Evolutionary conservation across 2,888 invertebrate species (phyloP), one percentile per base, ranked within the genome.

Genomic region (Zygothrica quintamaculata): DNA sequence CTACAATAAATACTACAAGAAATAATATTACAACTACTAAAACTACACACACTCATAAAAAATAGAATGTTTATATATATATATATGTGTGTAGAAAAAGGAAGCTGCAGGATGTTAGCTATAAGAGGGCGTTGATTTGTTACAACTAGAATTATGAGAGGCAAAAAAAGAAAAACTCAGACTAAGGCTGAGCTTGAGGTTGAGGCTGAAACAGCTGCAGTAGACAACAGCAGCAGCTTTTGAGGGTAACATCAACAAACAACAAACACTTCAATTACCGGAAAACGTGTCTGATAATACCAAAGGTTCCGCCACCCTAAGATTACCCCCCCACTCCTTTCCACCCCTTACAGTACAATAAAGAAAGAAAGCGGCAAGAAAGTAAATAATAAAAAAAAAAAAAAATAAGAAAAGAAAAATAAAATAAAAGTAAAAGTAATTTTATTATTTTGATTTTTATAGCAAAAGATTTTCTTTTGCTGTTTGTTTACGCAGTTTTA

Each of bases 211-310:
- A 50, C 71, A 84, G 85, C 81, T 84, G 78, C 74, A 65, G 43
- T 9, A 48, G 47, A 44, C 33, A 43, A 37, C 53, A 31, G 34
- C 29, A 55, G 12, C 3, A 29, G 52, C 25, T 43, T 31, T 56
- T 44, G 62, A 52, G 61, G 43, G 53, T 46, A 67, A 53, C 65
- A 73, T 61, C 57, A 72, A 65, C 57, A 72, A 73, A 65, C 57
- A 72, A 65, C 57, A 72, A 73, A 59, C 78, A 87, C 84, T 86
- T 87, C 78, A 88, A 87, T 84, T 80, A 84, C 88, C 77, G 88
- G 87, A 88, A 87, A 88, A 88, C 88, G 87, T 88, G 88, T 88
- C 74, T 58, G 76, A 78, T 84, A 87, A 79, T 84, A 84, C 87
- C 84, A n/a, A n/a, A n/a, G n/a, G n/a, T n/a, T n/a, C n/a, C n/a